These are phyloP conservation scores for Drosophila watanabei DNA, from an alignment of 1,140 invertebrate species.

Conservation along the genomic window DNA sequence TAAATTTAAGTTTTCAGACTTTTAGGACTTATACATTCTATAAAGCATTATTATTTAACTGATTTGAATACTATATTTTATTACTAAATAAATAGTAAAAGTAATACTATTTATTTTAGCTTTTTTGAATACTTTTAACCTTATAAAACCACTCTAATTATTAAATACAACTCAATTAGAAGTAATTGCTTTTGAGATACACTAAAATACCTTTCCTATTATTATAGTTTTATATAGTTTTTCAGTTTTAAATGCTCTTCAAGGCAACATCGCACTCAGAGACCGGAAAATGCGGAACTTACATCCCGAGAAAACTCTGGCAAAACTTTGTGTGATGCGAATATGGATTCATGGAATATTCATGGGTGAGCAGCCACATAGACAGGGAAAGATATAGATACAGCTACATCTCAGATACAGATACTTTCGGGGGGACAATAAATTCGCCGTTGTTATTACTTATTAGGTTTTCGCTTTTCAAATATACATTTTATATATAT, in stretches of 20 bases:
- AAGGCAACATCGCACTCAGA: neutral
- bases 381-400: neutral
- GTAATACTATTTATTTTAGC: neutral
- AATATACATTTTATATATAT: neutral
- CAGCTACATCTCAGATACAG: neutral
- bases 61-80: no score
- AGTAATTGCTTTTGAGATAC: neutral
- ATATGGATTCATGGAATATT: slow-evolving; percentile 13
- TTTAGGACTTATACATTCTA: neutral
- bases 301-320: slow-evolving; percentile 6
- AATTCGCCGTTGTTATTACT: slow-evolving; percentile 38
- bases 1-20: no score
- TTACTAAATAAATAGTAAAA: no score
- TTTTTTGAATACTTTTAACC: neutral
- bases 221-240: neutral
- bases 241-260: neutral
- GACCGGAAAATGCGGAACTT: slow-evolving; percentile 19
- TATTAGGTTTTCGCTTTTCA: slow-evolving; percentile 33
- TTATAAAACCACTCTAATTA: neutral
- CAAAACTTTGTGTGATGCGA: neutral
- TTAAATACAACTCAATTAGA: neutral
- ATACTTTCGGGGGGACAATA: slow-evolving; percentile 19
- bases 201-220: neutral
- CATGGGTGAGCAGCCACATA: slow-evolving; percentile 16
- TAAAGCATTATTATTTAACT: neutral